phyloP scores from a whole-genome alignment of 2,888 invertebrate genomes.

The Drosophila eohydei region DNA sequence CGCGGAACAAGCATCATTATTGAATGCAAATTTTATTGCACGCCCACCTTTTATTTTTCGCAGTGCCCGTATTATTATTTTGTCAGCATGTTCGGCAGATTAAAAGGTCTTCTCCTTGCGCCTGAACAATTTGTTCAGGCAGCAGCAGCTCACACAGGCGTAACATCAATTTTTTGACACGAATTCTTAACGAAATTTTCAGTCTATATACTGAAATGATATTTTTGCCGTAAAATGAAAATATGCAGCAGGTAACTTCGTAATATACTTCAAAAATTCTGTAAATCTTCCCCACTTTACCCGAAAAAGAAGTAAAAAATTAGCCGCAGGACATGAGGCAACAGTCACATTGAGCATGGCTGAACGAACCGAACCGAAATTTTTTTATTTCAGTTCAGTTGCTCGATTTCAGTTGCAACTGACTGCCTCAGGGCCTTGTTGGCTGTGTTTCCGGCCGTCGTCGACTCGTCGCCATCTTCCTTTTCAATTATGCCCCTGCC shows the following conservation, averaged over 20 bases:
- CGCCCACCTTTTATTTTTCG: conserved; percentile 19
- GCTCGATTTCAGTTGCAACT: conserved; percentile 44
- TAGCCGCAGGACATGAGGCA: conserved; percentile 43
- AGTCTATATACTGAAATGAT: background rate
- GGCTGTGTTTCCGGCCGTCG: conserved; percentile 67
- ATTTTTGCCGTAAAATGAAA: background rate
- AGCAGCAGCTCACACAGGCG: background rate
- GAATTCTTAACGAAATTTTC: background rate
- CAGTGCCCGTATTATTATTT: conserved; percentile 9
- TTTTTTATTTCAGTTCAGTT: conserved; percentile 13
- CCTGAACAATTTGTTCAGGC: background rate
- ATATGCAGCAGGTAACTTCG: conserved; percentile 3
- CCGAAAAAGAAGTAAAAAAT: conserved; percentile 5
- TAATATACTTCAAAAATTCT: conserved; percentile 11
- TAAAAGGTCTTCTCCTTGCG: conserved; percentile 1
- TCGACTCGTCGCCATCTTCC: conserved; percentile 67
- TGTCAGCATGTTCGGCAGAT: conserved; percentile 4
- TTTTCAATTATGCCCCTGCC: conserved; percentile 67
- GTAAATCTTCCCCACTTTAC: conserved; percentile 10
- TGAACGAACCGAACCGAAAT: conserved; percentile 28
- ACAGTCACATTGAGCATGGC: conserved; percentile 36
- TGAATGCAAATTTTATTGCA: conserved; percentile 75
- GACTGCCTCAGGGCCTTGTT: conserved; percentile 52
- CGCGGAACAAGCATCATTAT: conserved; percentile 69
- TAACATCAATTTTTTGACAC: background rate